phyloP scores from a whole-genome alignment of 1,140 invertebrate species.

The Drosophila punjabiensis region DNA sequence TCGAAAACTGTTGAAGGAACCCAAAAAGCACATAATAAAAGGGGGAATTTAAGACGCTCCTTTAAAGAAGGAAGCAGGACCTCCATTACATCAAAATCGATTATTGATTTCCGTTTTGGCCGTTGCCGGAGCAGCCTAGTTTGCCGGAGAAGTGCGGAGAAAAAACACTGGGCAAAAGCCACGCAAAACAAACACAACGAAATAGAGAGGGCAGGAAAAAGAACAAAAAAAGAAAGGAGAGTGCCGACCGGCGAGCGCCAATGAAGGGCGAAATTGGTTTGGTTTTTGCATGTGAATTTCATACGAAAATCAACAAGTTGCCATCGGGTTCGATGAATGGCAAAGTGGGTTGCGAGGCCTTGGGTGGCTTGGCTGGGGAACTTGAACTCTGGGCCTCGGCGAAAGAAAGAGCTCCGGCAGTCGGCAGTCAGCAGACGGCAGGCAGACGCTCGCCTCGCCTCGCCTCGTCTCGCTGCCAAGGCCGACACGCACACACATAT shows the following conservation, averaged over 20 bases:
- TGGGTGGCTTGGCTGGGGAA: constrained; percentile 10
- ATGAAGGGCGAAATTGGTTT: constrained; percentile 65
- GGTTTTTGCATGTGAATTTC: constrained; percentile 65
- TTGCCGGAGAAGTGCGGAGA: constrained; percentile 16
- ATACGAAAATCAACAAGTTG: constrained; percentile 65
- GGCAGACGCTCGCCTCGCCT: constrained; percentile 46
- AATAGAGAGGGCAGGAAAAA: constrained; percentile 13
- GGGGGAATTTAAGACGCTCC: background rate
- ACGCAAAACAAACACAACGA: constrained; percentile 53
- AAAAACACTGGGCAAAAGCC: constrained; percentile 33
- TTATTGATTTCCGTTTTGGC: constrained; percentile 58
- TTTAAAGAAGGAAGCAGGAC: constrained; percentile 28
- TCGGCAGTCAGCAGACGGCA: constrained; percentile 49
- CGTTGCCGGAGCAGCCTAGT: constrained; percentile 42
- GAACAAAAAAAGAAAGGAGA: constrained; percentile 33
- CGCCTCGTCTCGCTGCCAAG: constrained; percentile 40
- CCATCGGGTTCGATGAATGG: constrained; percentile 63
- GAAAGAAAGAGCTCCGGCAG: constrained; percentile 51
- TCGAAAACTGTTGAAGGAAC: background rate
- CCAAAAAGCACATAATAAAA: background rate
- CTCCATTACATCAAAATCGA: constrained; percentile 50
- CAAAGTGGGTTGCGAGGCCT: background rate
- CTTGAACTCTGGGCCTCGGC: constrained; percentile 54
- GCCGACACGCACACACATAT: constrained; percentile 52
- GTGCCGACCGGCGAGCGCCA: constrained; percentile 39